Percentiles rank a stretch among this genome's conserved stretches.
Evolutionary conservation across 2,797 vertebrate species (phyloP).

Genomic region (Falco novaeseelandiae): DNA sequence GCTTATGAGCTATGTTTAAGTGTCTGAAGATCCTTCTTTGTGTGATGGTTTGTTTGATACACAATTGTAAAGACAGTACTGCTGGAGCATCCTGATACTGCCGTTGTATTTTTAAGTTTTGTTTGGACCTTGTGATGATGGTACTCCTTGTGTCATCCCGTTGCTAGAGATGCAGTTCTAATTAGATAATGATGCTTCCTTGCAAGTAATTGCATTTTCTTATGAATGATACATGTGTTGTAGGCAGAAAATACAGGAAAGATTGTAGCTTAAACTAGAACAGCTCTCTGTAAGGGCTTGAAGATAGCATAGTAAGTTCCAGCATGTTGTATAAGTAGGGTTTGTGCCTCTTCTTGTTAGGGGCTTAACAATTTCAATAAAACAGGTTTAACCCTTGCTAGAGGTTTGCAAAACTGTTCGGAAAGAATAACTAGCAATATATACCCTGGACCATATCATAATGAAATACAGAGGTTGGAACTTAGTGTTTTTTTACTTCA

Average conservation of each 20-base stretch:
- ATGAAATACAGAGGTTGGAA: neutral
- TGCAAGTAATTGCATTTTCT: neutral
- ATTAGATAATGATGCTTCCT: neutral
- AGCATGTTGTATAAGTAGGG: neutral
- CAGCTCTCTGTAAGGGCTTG: neutral
- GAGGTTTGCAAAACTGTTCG: neutral
- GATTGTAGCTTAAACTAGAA: neutral
- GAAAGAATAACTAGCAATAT: neutral
- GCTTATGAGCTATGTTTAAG: neutral
- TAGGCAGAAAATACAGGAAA: neutral
- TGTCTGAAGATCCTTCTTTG: neutral
- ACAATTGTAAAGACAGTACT: neutral
- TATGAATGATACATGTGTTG: rapidly evolving
- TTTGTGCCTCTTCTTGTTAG: neutral
- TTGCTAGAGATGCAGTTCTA: neutral
- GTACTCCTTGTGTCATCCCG: neutral
- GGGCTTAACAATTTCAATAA: neutral
- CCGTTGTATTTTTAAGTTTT: neutral
- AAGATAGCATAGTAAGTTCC: neutral
- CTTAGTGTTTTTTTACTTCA: neutral
- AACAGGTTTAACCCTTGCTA: neutral
- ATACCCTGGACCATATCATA: neutral
- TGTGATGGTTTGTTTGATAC: rapidly evolving
- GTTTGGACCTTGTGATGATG: neutral
- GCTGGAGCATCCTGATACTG: neutral